Conservation (phyloP, 1,140 invertebrate species). For the Leptinotarsa defecta region DNA sequence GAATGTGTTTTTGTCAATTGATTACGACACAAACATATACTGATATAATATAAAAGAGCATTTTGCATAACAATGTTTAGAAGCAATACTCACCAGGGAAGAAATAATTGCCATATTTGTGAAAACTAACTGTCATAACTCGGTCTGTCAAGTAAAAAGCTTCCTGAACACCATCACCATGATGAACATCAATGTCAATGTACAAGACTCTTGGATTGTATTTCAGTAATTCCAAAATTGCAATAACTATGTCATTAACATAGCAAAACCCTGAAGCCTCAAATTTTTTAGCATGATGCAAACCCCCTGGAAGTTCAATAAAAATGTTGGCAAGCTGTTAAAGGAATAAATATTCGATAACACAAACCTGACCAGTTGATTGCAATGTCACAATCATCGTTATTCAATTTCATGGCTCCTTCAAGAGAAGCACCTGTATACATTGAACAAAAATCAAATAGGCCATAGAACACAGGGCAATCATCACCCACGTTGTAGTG, state of each 20-base stretch:
- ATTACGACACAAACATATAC: too few relatives aligned
- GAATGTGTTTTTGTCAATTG: too few relatives aligned
- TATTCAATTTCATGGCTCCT: constrained; percentile 93
- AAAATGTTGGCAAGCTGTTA: too few relatives aligned
- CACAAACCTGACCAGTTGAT: constrained; percentile 98
- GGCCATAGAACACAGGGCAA: constrained; percentile 97
- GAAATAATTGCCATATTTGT: constrained; percentile 98
- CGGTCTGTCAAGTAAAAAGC: constrained; percentile 98
- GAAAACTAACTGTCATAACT: constrained; percentile 99
- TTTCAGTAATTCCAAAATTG: constrained; percentile 94
- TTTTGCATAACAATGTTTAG: background rate
- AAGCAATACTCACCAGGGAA: constrained; percentile 69
- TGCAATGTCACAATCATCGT: constrained; percentile 93
- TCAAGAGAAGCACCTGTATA: constrained; percentile 95
- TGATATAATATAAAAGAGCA: background rate
- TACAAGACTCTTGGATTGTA: constrained; percentile 96
- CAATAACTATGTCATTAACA: constrained; percentile 98
- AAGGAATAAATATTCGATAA: constrained; percentile 45
- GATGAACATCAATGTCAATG: constrained; percentile 99
- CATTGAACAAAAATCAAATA: constrained; percentile 98
- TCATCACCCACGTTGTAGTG: constrained; percentile 99
- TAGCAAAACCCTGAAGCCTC: constrained; percentile 97
- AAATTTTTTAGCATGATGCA: constrained; percentile 99
- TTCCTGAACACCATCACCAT: constrained; percentile 99
- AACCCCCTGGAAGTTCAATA: constrained; percentile 71